phyloP scores from a whole-genome alignment of 2,113 vertebrate species.

The Otocyon megalotis region DNA sequence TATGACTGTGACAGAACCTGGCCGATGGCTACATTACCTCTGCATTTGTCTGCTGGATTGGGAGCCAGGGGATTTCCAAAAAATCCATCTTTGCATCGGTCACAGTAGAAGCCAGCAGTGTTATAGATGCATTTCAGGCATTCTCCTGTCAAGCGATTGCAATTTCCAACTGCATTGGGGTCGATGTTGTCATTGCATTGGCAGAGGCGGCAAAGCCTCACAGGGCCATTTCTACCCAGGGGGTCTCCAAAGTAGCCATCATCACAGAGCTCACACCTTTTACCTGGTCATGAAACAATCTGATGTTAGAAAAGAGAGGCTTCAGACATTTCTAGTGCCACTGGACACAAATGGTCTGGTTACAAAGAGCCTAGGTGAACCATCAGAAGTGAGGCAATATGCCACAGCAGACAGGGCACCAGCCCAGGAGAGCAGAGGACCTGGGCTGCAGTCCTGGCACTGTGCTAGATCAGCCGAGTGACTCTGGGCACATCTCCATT shows the following conservation, averaged over 20 bases:
- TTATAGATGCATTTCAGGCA: conserved; percentile 97
- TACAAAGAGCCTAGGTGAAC: neutral
- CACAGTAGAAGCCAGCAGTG: conserved; percentile 94
- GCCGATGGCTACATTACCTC: conserved; percentile 83
- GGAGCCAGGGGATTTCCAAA: conserved; percentile 91
- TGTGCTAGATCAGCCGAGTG: neutral
- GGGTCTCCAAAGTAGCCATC: conserved; percentile 98
- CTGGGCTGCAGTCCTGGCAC: neutral
- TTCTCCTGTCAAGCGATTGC: conserved; percentile 91
- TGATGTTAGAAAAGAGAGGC: neutral
- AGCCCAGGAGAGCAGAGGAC: neutral
- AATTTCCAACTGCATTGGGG: conserved; percentile 94
- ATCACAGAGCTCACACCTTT: conserved; percentile 96
- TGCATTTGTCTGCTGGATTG: conserved; percentile 92
- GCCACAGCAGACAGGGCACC: accelerated
- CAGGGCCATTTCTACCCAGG: conserved; percentile 87
- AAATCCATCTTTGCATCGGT: conserved; percentile 94
- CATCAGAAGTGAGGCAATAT: accelerated
- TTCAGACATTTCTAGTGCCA: neutral
- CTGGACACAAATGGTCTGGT: neutral
- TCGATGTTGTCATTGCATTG: conserved; percentile 97
- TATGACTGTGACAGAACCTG: accelerated
- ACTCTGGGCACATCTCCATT: neutral
- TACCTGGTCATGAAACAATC: conserved; percentile 87
- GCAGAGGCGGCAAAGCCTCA: conserved; percentile 91